A percentile compares a stretch with the other conserved stretches of the same genome.
These are phyloP conservation scores for Lanius ludovicianus DNA, from an alignment of 2,113 vertebrate species.

Conservation along the genomic window DNA sequence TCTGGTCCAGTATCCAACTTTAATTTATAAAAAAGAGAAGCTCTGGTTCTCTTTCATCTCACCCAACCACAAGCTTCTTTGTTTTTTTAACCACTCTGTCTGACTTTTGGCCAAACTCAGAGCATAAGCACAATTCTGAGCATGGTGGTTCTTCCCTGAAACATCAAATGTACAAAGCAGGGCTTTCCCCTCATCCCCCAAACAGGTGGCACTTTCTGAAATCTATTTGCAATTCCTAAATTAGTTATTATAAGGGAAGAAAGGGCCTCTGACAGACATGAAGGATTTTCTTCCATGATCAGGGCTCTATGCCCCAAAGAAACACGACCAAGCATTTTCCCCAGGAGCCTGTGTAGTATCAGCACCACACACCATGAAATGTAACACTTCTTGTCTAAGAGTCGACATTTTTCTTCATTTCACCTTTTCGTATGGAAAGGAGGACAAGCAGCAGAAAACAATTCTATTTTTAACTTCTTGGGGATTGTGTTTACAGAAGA, in stretches of 20 bases:
- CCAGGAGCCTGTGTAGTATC: background rate
- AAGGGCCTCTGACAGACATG: background rate
- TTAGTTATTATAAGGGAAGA: background rate
- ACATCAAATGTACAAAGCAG: background rate
- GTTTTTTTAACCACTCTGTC: background rate
- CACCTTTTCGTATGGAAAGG: background rate
- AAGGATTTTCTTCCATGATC: background rate
- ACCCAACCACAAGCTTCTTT: background rate
- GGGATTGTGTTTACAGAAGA: slow-evolving; percentile 13
- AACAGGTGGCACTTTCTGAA: background rate
- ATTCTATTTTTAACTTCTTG: slow-evolving; percentile 12
- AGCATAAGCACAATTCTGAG: background rate
- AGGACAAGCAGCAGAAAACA: slow-evolving; percentile 2
- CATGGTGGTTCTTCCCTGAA: background rate
- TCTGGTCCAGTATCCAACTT: background rate
- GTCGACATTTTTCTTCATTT: background rate
- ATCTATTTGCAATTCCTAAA: background rate
- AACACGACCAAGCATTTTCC: background rate
- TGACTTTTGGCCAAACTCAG: background rate
- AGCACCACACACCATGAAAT: background rate
- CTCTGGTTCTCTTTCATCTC: background rate
- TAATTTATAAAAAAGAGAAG: background rate
- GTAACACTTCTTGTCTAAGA: background rate
- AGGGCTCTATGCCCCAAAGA: background rate
- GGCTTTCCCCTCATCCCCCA: background rate